Evolutionary conservation across 2,888 invertebrate species (phyloP).

Genomic region (Encarsia formosa): DNA sequence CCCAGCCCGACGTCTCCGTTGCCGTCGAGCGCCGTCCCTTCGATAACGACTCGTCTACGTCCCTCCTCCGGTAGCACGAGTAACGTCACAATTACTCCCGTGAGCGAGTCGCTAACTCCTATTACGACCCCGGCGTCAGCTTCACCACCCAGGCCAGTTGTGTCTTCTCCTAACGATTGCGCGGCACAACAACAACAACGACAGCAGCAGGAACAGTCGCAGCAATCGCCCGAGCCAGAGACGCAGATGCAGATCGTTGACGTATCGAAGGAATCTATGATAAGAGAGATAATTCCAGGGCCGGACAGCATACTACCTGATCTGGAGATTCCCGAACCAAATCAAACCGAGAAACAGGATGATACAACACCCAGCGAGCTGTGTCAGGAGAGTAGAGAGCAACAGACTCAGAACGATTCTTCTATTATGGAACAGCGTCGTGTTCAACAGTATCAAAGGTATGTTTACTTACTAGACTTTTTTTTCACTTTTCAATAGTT

Average conservation of each 20-base stretch:
- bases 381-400: too few species aligned
- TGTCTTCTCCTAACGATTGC: background rate
- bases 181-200: slow-evolving; percentile 3
- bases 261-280: slow-evolving; percentile 28
- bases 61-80: slow-evolving; percentile 25
- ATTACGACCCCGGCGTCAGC: background rate
- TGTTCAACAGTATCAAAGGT: slow-evolving; percentile 21
- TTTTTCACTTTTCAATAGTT: background rate
- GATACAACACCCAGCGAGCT: background rate
- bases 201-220: slow-evolving; percentile 1
- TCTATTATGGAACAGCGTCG: slow-evolving; percentile 25
- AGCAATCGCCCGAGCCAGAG: background rate
- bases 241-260: slow-evolving; percentile 1
- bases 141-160: slow-evolving; percentile 4
- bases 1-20: slow-evolving; percentile 44
- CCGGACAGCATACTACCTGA: slow-evolving; percentile 40
- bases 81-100: slow-evolving; percentile 16
- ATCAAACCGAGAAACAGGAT: slow-evolving; percentile 11
- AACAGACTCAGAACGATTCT: background rate
- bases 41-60: slow-evolving; percentile 29
- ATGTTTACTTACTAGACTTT: slow-evolving; percentile 10
- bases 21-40: slow-evolving; percentile 35
- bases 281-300: slow-evolving; percentile 35
- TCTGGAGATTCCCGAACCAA: slow-evolving; percentile 32
- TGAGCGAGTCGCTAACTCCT: slow-evolving; percentile 3